A percentile compares a stretch with the other conserved stretches of the same genome.
These are phyloP conservation scores for Hypocryptadius cinnamomeus DNA, from an alignment of 2,113 vertebrate species.

Conservation along the genomic window DNA sequence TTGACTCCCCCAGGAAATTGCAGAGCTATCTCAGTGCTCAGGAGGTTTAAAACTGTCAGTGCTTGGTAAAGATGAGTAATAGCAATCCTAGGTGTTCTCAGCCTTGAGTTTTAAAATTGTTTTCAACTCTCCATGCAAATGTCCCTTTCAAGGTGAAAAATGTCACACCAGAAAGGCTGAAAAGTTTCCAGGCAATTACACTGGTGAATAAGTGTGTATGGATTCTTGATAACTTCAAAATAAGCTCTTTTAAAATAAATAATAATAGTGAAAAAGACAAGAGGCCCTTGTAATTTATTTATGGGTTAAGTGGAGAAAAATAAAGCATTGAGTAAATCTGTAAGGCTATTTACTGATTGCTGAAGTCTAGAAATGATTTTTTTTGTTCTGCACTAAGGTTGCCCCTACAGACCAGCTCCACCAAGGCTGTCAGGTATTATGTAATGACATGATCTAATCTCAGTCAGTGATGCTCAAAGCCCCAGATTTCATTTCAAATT, in stretches of 20 bases:
- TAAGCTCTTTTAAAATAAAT: slow-evolving; percentile 23
- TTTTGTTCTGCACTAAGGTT: neutral
- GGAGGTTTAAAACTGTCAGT: slow-evolving; percentile 57
- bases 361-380: neutral
- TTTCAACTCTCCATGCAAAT: slow-evolving; percentile 67
- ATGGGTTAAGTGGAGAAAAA: neutral
- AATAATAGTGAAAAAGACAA: slow-evolving; percentile 7
- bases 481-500: neutral
- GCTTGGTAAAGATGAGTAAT: slow-evolving; percentile 58
- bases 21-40: slow-evolving; percentile 50
- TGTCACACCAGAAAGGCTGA: slow-evolving; percentile 45
- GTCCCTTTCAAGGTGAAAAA: slow-evolving; percentile 62
- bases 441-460: neutral
- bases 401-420: neutral
- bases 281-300: neutral
- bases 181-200: slow-evolving; percentile 61
- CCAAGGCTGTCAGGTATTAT: neutral
- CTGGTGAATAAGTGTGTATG: slow-evolving; percentile 37
- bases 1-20: slow-evolving; percentile 58
- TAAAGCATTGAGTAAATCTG: neutral
- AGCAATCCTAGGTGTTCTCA: slow-evolving; percentile 58
- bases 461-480: neutral
- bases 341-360: neutral
- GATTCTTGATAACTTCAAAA: slow-evolving; percentile 44
- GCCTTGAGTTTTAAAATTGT: slow-evolving; percentile 62